phyloP scores from a whole-genome alignment of 2,113 vertebrate species.

The Leuciscus idus region DNA sequence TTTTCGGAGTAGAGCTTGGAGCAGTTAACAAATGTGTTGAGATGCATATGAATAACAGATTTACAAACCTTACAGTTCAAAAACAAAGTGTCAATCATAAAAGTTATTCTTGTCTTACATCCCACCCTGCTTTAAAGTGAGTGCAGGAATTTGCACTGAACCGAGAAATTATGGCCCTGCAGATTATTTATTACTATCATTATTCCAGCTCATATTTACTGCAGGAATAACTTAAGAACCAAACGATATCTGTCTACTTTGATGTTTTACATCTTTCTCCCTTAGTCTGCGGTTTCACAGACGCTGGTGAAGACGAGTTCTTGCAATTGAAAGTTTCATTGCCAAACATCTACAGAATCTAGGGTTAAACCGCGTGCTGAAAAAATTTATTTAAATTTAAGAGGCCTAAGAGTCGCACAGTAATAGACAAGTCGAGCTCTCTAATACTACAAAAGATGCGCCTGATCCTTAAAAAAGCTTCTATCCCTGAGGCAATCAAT shows the following conservation, averaged over 20 bases:
- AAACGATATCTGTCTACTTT: background rate
- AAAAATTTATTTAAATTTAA: background rate
- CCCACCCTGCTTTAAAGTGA: background rate
- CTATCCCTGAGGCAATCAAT: background rate
- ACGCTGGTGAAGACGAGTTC: background rate
- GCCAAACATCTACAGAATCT: conserved; percentile 3
- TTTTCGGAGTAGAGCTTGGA: background rate
- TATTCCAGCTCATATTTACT: conserved; percentile 34
- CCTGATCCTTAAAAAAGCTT: background rate
- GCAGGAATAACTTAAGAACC: background rate
- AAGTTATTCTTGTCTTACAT: background rate
- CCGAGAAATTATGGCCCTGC: background rate
- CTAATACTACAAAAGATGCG: background rate
- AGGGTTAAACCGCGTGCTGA: background rate
- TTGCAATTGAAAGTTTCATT: background rate
- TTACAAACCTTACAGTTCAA: background rate
- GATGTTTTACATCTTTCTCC: background rate
- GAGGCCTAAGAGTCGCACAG: background rate
- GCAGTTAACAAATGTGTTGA: background rate
- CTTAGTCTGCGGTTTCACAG: background rate
- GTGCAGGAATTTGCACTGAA: background rate
- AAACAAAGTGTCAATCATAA: background rate
- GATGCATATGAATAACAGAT: background rate
- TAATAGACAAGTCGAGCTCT: background rate
- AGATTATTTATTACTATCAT: conserved; percentile 16